These are phyloP conservation scores for Tillus elongatus DNA, from an alignment of 2,888 invertebrate species.

Conservation along the genomic window DNA sequence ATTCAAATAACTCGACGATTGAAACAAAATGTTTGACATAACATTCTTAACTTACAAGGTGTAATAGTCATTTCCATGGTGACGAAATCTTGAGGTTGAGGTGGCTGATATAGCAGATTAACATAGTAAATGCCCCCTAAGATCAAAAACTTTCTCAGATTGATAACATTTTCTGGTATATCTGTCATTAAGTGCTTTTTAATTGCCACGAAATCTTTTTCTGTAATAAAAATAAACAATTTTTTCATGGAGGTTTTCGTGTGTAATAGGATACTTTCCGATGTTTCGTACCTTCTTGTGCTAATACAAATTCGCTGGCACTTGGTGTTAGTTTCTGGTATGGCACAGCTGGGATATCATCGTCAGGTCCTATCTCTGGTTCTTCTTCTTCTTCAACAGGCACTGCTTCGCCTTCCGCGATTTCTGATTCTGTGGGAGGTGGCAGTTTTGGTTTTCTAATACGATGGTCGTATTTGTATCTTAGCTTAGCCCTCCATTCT, in stretches of 20 bases:
- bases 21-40: no score
- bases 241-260: no score
- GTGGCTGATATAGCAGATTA: conserved; percentile 66
- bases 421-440: not conserved
- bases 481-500: conserved; percentile 33
- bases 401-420: not conserved
- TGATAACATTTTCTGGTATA: conserved; percentile 52
- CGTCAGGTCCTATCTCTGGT: conserved; percentile 17
- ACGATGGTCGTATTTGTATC: conserved; percentile 32
- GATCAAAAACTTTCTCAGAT: conserved; percentile 64
- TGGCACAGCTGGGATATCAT: conserved; percentile 33
- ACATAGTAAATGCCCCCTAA: conserved; percentile 69
- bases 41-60: conserved; percentile 46
- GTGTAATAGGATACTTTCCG: no score
- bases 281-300: not conserved
- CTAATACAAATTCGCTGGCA: conserved; percentile 20
- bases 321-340: conserved; percentile 32
- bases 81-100: conserved; percentile 58
- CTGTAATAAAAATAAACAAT: no score
- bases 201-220: not conserved
- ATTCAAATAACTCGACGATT: conserved; percentile 6
- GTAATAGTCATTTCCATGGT: conserved; percentile 45
- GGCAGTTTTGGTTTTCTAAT: conserved; percentile 4
- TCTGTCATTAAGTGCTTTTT: conserved; percentile 15
- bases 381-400: conserved; percentile 12